Evolutionary conservation across 2,888 invertebrate genomes (phyloP), one percentile per base, ranked within the genome.

Genomic region (Pandemis corylana): DNA sequence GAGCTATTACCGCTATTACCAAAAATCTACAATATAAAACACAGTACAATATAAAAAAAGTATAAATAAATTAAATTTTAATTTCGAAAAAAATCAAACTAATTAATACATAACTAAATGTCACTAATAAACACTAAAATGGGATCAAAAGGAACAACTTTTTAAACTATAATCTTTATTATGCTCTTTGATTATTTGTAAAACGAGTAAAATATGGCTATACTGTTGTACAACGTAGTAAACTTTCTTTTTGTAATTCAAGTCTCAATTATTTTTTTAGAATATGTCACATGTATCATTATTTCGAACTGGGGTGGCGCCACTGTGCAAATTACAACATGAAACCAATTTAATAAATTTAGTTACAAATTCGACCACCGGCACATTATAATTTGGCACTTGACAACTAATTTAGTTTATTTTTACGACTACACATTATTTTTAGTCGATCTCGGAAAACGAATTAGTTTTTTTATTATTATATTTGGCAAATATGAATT

Each of bases 21-120:
- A 67, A 67, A 41, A 56, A 42, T 28, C 2, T 49, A 44, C 12
- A n/a, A 7, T 28, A 12, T 49, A 65, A 65, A 65, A 5, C 9
- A 28, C 12, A 20, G 28, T 36, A 66, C 15, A 67, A 53, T 13
- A 10, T 41, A 67, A 15, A 53, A 7, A 41, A 66, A 12, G 28
- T 12, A 36, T 28, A 36, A 20, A 3, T 49, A 51, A 64, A 44
- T 3, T 36, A 51, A 13, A 51, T 2, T 36, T 2, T 36, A 36
- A 28, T 66, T 15, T 9, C 28, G 36, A 51, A 28, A 15, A 3
- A 20, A 67, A 67, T 15, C 10, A 53, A 67, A 7, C n/a, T 66
- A 59, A 61, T 15, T 66, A 59, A 61, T 15, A 44, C 15, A 20
- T 20, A 64, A 20, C 20, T 62, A 62, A 62, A 46, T 51, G 36